phyloP scores from a whole-genome alignment of 2,888 invertebrate species.

The Macrophya annulata region DNA sequence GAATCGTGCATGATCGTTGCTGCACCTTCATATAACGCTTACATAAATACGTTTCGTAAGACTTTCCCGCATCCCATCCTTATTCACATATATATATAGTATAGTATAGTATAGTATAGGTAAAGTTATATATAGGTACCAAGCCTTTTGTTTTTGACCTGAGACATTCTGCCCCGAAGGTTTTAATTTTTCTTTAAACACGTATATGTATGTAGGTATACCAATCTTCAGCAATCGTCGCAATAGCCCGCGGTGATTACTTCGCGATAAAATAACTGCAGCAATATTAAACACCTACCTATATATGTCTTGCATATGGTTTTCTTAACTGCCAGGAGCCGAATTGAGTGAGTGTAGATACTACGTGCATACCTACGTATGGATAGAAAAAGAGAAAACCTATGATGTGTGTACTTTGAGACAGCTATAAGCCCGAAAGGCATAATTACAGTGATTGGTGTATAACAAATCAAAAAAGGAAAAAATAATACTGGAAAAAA shows the following conservation, averaged over 20 bases:
- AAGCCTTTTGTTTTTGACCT: not conserved
- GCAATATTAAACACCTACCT: not conserved
- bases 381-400: slow-evolving; percentile 18
- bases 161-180: slow-evolving; percentile 8
- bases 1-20: not conserved
- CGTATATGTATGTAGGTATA: not conserved
- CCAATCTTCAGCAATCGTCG: not conserved
- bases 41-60: slow-evolving; percentile 4
- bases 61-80: not conserved
- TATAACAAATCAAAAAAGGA: not conserved
- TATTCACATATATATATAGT: not conserved
- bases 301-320: not conserved
- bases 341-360: not conserved
- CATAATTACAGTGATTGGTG: not conserved
- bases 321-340: not conserved
- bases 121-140: not conserved
- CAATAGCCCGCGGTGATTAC: not conserved
- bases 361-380: not conserved
- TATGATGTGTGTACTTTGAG: not conserved
- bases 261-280: not conserved
- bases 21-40: not conserved
- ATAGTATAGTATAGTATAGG: not conserved
- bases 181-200: not conserved
- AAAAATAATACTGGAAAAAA: not conserved
- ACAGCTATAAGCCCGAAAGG: not conserved